Evolutionary conservation across 2,888 invertebrate genomes (phyloP).

Genomic region (Zelleria hepariella): DNA sequence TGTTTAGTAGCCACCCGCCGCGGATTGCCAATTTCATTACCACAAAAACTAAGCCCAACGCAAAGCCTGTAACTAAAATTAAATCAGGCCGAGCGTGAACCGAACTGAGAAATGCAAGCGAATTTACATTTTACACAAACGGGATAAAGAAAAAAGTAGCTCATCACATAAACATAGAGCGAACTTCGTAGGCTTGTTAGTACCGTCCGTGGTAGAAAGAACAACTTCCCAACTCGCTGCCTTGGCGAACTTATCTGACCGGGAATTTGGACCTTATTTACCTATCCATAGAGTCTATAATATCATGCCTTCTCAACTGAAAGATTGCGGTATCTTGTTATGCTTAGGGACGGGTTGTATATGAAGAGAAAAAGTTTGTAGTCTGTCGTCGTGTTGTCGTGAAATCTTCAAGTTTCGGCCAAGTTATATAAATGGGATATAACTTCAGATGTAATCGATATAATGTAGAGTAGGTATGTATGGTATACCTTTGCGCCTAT

Average conservation of each 20-base stretch:
- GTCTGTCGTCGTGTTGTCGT: not conserved
- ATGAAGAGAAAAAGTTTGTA: not conserved
- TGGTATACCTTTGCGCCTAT: no score
- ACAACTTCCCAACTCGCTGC: not conserved
- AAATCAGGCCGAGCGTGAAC: not conserved
- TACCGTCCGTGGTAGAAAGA: not conserved
- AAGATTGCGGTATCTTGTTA: not conserved
- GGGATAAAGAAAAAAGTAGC: not conserved
- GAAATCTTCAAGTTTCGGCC: not conserved
- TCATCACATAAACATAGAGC: not conserved
- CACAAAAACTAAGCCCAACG: not conserved
- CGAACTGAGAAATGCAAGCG: not conserved
- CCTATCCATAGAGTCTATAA: not conserved
- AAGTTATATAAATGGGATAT: not conserved
- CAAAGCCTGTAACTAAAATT: not conserved
- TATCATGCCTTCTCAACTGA: not conserved
- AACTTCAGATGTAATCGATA: no score
- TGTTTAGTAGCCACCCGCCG: not conserved
- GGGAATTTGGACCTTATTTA: not conserved
- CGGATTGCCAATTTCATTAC: not conserved
- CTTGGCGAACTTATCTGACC: not conserved
- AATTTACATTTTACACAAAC: not conserved
- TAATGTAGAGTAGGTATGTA: no score
- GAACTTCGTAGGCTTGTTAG: slow-evolving; percentile 4
- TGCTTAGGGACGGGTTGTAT: not conserved